Conservation (phyloP, 2,797 vertebrate species). For the Chelon labrosus region DNA sequence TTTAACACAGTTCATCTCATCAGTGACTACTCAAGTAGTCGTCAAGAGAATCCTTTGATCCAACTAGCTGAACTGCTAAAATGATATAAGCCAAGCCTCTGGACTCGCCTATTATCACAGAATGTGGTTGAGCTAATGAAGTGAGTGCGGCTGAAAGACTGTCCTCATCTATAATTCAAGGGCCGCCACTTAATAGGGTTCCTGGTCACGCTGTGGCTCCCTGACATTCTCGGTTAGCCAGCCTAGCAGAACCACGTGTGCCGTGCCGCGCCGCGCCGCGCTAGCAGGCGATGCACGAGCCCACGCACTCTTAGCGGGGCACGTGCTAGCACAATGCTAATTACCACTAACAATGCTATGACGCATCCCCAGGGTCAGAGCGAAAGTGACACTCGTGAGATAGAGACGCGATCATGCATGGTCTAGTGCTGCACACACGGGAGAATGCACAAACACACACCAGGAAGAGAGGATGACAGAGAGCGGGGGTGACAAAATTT, state of each 20-base stretch:
- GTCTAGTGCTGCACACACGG: not conserved
- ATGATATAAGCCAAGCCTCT: constrained; percentile 38
- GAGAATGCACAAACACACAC: not conserved
- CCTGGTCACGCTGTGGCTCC: constrained; percentile 59
- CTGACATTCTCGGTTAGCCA: constrained; percentile 64
- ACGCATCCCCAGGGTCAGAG: constrained; percentile 7
- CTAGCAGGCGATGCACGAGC: constrained; percentile 15
- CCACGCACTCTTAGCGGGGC: constrained; percentile 7
- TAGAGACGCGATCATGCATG: constrained; percentile 39
- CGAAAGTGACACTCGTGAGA: constrained; percentile 59
- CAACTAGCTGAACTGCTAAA: not conserved
- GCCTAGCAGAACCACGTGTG: constrained; percentile 12
- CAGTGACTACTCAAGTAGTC: constrained; percentile 1
- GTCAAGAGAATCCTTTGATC: constrained; percentile 11
- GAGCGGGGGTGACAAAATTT: not conserved
- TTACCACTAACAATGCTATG: constrained; percentile 32
- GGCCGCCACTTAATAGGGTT: constrained; percentile 61
- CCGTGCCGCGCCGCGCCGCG: constrained; percentile 5
- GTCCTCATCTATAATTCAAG: constrained; percentile 75
- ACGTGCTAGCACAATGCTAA: constrained; percentile 34
- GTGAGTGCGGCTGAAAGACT: constrained; percentile 66
- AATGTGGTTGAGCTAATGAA: constrained; percentile 63
- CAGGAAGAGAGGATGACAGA: not conserved
- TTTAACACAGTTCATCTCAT: constrained; percentile 7
- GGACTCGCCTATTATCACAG: constrained; percentile 41